A percentile compares a stretch with the other conserved stretches of the same genome.
Conservation (phyloP, 2,888 invertebrate species). For the Cactoblastis cactorum region DNA sequence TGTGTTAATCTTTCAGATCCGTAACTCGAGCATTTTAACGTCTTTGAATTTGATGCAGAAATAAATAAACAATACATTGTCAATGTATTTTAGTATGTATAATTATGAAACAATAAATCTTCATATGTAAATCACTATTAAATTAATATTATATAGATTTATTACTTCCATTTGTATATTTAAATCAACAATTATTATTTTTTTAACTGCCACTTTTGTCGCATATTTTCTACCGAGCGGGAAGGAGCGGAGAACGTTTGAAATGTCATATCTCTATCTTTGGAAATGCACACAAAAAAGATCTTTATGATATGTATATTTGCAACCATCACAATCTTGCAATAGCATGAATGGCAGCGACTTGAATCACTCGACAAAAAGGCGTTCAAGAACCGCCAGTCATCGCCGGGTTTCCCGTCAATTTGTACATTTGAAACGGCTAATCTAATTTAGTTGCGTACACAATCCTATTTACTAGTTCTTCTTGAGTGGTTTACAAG, state of each 20-base stretch:
- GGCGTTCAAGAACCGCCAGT: conserved; percentile 24
- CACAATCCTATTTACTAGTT: conserved; percentile 30
- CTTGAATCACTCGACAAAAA: conserved; percentile 19
- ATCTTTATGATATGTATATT: neutral
- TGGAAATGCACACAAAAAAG: neutral
- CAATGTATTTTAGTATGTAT: neutral
- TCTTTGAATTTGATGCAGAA: conserved; percentile 1
- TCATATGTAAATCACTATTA: no score
- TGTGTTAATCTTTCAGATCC: conserved; percentile 3
- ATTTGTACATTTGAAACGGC: conserved; percentile 48
- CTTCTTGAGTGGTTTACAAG: conserved; percentile 24
- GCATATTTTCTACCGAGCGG: no score
- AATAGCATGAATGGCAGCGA: conserved; percentile 18
- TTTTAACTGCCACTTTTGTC: no score
- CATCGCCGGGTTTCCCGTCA: conserved; percentile 41
- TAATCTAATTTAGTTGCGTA: conserved; percentile 40
- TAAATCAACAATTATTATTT: no score
- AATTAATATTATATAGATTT: no score
- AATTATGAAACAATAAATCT: no score
- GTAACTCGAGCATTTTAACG: conserved; percentile 13
- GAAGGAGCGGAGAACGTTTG: no score
- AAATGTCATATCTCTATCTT: no score
- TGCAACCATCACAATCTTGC: conserved; percentile 1
- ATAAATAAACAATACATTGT: neutral
- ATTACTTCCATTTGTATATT: no score